phyloP scores from a whole-genome alignment of 2,888 invertebrate species.

The Pachydiplax longipennis region DNA sequence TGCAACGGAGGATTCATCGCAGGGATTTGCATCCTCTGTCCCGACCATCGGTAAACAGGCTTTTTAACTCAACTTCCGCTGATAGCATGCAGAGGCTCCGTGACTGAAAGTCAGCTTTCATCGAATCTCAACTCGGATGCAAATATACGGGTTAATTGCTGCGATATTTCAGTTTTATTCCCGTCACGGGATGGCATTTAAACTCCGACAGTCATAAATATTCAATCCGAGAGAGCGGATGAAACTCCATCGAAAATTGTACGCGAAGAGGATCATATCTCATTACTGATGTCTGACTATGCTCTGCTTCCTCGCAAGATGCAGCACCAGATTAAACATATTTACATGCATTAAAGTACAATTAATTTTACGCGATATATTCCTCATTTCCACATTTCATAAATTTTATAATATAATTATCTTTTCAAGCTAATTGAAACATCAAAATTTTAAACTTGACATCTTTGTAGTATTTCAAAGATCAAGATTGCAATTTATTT shows the following conservation, averaged over 20 bases:
- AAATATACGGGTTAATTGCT: neutral
- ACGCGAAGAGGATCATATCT: neutral
- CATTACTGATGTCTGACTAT: neutral
- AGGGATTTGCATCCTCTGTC: neutral
- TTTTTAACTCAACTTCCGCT: neutral
- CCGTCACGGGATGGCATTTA: neutral
- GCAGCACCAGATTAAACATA: too few relatives aligned
- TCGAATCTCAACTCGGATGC: neutral
- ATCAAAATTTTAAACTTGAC: too few relatives aligned
- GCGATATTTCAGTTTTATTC: slow-evolving; percentile 1
- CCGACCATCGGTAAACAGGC: neutral
- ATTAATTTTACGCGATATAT: too few relatives aligned
- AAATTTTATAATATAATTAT: too few relatives aligned
- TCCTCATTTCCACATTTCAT: neutral
- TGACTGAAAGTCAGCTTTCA: neutral
- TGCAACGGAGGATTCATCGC: neutral
- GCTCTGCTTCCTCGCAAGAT: neutral
- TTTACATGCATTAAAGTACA: too few relatives aligned
- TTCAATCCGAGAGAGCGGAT: neutral
- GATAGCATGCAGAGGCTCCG: neutral
- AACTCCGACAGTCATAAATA: neutral
- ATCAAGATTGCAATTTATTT: too few relatives aligned
- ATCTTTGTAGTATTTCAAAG: too few relatives aligned
- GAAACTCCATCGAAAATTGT: neutral
- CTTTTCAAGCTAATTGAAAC: too few relatives aligned